Evolutionary conservation across 2,888 invertebrate genomes (phyloP), one percentile per base, ranked within the genome.

Genomic region (Tipula helvola): DNA sequence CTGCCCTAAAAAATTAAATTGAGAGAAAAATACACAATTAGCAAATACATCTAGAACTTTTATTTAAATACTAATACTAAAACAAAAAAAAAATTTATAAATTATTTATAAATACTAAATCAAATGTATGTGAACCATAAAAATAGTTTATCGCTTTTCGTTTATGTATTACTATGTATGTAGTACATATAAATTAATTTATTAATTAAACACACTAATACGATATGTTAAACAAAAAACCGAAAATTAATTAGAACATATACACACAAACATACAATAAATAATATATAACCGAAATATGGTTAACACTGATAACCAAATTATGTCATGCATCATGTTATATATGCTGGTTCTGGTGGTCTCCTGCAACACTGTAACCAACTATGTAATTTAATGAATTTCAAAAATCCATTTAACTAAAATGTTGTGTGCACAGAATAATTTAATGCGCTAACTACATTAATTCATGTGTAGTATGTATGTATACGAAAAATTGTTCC

Each of bases 1-100:
- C 90, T 90, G 88, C 89, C 90, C 90, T 90, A 87, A 83, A 85
- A 85, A 41, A 36, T 10, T 3, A 83, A 83, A 83, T 1, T 16
- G 2, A 16, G 16, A 7, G 4, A 52, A 52, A 52, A 52, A 52
- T 52, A 5, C 10, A 44, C 44, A 57, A 57, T 57, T 57, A 57
- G 52, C 16, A 57, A 57, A 5, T 16, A 16, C 4, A 5, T 16
- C 52, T 16, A 16, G 16, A 16, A 57, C 44, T 44, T 44, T 44
- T 44, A 44, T 44, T 44, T 12, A 44, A 44, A 44, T 44, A 7
- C 44, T 44, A 3, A 10, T 41, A 41, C 41, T 2, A 44, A 44
- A 10, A 44, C 3, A 7, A 44, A 44, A 12, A 44, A 3, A 44
- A 44, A 44, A 1, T 1, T 5, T 0, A 12, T 3, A 1, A 28